phyloP scores from a whole-genome alignment of 1,140 invertebrate species.

The Pseudomyrmex gracilis region DNA sequence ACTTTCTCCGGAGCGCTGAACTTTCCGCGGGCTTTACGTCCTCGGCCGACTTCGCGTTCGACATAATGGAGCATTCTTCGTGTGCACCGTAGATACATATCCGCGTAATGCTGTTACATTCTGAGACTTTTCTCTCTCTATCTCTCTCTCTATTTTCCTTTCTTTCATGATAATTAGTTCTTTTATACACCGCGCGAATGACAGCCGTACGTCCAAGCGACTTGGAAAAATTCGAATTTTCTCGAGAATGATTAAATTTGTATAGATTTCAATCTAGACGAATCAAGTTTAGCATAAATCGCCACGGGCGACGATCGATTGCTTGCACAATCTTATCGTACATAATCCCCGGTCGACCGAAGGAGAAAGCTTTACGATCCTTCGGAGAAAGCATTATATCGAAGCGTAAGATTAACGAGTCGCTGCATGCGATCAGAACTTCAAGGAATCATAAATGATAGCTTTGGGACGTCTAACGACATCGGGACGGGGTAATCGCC shows the following conservation, averaged over 20 bases:
- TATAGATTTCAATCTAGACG: conserved; percentile 6
- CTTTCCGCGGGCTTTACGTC: conserved; percentile 20
- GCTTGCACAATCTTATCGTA: not conserved
- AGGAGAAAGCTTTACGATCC: conserved; percentile 48
- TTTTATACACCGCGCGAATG: conserved; percentile 7
- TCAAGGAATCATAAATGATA: not conserved
- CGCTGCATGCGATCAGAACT: conserved; percentile 28
- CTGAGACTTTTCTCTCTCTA: not conserved
- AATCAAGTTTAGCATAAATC: conserved; percentile 15
- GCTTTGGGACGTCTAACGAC: not conserved
- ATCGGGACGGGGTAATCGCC: conserved; percentile 11
- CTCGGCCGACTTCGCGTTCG: conserved; percentile 10
- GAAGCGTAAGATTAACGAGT: conserved; percentile 30
- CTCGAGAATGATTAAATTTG: conserved; percentile 3
- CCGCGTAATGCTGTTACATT: not conserved
- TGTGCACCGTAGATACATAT: not conserved
- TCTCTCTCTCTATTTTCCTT: not conserved
- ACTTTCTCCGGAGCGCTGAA: conserved; percentile 58
- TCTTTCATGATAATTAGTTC: conserved; percentile 21
- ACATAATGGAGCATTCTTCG: conserved; percentile 51
- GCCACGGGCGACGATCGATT: conserved; percentile 4
- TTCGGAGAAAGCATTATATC: conserved; percentile 41
- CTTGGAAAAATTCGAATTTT: not conserved
- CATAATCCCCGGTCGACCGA: not conserved
- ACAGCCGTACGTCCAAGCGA: too few relatives aligned